Percentiles rank a stretch among this genome's conserved stretches.
These are phyloP conservation scores for Bos javanicus DNA, from an alignment of 2,113 vertebrate genomes.

Conservation along the genomic window DNA sequence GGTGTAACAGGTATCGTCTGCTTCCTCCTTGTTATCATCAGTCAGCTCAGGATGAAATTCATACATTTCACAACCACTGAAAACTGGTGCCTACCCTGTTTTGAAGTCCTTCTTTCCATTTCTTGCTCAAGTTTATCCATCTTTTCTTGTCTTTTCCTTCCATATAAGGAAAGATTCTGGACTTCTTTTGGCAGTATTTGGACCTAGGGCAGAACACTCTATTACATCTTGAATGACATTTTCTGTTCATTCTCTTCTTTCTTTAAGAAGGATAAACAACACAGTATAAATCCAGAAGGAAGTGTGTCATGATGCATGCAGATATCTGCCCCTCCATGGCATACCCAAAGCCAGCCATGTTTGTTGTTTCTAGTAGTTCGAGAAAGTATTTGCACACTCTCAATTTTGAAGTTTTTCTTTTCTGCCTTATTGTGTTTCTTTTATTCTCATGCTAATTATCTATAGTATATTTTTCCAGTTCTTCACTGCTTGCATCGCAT, in stretches of 20 bases:
- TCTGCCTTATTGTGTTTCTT: slow-evolving; percentile 96
- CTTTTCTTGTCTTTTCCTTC: slow-evolving; percentile 97
- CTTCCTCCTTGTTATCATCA: slow-evolving; percentile 92
- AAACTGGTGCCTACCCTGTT: slow-evolving; percentile 91
- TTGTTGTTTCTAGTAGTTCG: slow-evolving; percentile 94
- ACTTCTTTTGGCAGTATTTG: slow-evolving; percentile 93
- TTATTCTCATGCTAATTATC: slow-evolving; percentile 96
- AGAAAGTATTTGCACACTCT: slow-evolving; percentile 95
- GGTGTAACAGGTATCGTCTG: slow-evolving; percentile 85
- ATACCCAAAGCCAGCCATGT: slow-evolving; percentile 96
- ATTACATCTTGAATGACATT: slow-evolving; percentile 95
- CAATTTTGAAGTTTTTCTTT: slow-evolving; percentile 94
- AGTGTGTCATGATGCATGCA: slow-evolving; percentile 95
- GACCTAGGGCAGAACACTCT: slow-evolving; percentile 91
- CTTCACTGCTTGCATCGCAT: slow-evolving; percentile 92
- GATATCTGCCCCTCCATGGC: slow-evolving; percentile 88
- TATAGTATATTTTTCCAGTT: slow-evolving; percentile 96
- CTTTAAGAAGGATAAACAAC: slow-evolving; percentile 82
- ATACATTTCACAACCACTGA: slow-evolving; percentile 93
- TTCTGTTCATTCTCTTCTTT: slow-evolving; percentile 92
- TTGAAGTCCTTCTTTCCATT: slow-evolving; percentile 94
- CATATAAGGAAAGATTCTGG: slow-evolving; percentile 95
- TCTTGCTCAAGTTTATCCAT: slow-evolving; percentile 89
- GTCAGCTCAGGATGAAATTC: slow-evolving; percentile 93
- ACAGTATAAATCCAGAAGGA: slow-evolving; percentile 90